A percentile compares a stretch with the other conserved stretches of the same genome.
These are phyloP conservation scores for Dendrocopos noguchii DNA, from an alignment of 2,113 vertebrate species.

Conservation along the genomic window DNA sequence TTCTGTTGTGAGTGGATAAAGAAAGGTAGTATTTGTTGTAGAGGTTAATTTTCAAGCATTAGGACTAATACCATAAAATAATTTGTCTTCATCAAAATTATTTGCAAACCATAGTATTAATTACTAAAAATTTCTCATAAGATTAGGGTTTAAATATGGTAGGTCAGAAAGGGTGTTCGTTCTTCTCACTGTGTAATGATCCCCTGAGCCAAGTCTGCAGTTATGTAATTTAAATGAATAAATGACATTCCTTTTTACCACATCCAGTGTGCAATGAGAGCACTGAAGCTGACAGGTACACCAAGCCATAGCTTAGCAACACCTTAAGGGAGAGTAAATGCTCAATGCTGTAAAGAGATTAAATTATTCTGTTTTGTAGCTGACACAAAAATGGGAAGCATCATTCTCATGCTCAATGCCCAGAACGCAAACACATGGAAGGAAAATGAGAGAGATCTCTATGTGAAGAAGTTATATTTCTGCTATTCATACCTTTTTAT, in stretches of 20 bases:
- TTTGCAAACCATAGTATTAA: not conserved
- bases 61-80: not conserved
- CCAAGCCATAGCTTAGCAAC: not conserved
- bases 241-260: not conserved
- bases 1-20: not conserved
- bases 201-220: not conserved
- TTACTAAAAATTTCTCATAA: not conserved
- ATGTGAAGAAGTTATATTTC: not conserved
- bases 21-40: not conserved
- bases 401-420: not conserved
- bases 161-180: not conserved
- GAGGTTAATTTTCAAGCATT: not conserved
- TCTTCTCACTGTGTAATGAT: not conserved
- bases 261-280: not conserved
- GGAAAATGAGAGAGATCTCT: not conserved
- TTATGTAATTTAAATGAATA: not conserved
- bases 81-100: not conserved
- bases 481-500: not conserved
- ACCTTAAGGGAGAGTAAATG: not conserved
- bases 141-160: not conserved
- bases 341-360: not conserved
- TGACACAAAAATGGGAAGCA: not conserved
- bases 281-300: not conserved
- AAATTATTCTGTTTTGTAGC: not conserved
- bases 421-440: not conserved